Evolutionary conservation across 2,113 vertebrate species (phyloP).

Genomic region (Thryonomys swinderianus): DNA sequence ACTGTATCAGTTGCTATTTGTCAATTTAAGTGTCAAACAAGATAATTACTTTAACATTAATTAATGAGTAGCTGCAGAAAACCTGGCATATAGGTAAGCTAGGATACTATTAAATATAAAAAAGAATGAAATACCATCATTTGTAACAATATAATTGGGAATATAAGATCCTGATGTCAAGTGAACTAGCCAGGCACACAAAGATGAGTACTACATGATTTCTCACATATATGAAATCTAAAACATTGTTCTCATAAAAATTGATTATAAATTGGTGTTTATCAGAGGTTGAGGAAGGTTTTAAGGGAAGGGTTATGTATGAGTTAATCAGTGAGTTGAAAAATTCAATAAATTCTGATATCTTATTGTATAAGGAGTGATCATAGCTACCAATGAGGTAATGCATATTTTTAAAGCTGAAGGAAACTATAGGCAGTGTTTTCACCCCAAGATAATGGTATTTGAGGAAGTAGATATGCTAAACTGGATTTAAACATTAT

Average conservation of each 20-base stretch:
- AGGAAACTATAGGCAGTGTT: not conserved
- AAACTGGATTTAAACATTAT: not conserved
- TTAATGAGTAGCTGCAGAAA: not conserved
- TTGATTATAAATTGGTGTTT: too few species aligned
- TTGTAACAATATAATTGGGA: not conserved
- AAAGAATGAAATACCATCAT: not conserved
- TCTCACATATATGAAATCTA: not conserved
- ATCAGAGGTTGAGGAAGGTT: not conserved
- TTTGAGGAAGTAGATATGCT: not conserved
- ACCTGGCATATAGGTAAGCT: too few species aligned
- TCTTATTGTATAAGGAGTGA: too few species aligned
- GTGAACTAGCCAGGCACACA: not conserved
- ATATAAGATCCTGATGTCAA: not conserved
- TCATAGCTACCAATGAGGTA: not conserved
- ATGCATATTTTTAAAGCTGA: not conserved
- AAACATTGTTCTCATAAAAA: not conserved
- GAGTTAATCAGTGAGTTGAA: not conserved
- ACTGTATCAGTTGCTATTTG: not conserved
- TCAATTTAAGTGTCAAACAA: not conserved
- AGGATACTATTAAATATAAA: not conserved
- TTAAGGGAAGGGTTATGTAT: fast-evolving
- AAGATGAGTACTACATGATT: not conserved
- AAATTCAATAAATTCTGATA: not conserved
- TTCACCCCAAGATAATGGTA: not conserved
- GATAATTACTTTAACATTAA: not conserved